These are phyloP conservation scores for Lutjanus campechanus DNA, from an alignment of 2,797 vertebrate genomes.

Conservation along the genomic window DNA sequence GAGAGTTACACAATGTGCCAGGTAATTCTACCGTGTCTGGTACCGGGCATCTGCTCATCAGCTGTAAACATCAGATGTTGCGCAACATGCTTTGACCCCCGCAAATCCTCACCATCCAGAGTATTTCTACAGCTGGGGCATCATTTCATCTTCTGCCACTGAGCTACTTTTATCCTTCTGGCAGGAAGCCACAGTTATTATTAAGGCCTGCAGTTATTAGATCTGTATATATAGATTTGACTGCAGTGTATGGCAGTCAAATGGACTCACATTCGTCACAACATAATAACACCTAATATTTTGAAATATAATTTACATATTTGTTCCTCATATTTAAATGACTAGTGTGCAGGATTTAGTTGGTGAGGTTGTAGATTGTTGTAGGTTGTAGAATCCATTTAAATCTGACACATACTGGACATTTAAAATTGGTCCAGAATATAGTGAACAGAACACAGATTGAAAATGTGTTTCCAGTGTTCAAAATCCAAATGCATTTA, in stretches of 20 bases:
- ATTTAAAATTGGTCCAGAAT: not conserved
- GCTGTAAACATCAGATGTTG: conserved; percentile 62
- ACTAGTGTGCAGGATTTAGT: no score
- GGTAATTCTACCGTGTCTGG: conserved; percentile 1
- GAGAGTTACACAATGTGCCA: no score
- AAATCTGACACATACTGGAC: no score
- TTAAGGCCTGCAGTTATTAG: not conserved
- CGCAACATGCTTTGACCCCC: not conserved
- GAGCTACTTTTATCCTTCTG: not conserved
- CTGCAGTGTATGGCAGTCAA: no score
- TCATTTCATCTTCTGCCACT: not conserved
- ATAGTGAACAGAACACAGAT: no score
- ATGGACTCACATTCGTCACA: not conserved
- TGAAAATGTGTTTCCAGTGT: not conserved
- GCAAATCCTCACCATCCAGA: not conserved
- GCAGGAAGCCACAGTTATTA: not conserved
- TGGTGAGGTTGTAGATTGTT: no score
- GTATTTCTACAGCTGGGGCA: not conserved
- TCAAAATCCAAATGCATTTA: no score
- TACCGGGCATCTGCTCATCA: conserved; percentile 39
- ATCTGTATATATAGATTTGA: not conserved
- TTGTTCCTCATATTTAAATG: not conserved
- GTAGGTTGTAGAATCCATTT: no score
- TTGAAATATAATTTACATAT: not conserved
- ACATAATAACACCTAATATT: not conserved